phyloP scores from a whole-genome alignment of 2,113 vertebrate species.

The Marmota flaviventris region DNA sequence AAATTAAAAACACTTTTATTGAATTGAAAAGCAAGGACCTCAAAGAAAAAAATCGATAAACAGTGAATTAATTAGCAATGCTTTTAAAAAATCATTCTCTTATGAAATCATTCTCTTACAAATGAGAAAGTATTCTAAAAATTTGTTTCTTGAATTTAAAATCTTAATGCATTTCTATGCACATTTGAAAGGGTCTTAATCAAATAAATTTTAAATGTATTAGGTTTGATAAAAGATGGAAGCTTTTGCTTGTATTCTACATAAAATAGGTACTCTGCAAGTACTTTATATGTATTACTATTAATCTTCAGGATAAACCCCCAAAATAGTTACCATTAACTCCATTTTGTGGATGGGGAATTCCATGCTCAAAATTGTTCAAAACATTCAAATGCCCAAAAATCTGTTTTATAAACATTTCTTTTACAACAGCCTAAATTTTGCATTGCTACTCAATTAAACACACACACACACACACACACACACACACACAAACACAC shows the following conservation, averaged over 20 bases:
- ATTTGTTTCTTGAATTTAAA: constrained; percentile 33
- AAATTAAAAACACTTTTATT: constrained; percentile 48
- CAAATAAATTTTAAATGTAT: constrained; percentile 33
- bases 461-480: background rate
- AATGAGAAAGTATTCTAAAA: constrained; percentile 51
- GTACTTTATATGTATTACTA: background rate
- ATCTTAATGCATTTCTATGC: background rate
- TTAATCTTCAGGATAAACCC: background rate
- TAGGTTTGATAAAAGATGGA: background rate
- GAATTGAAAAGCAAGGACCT: constrained; percentile 40
- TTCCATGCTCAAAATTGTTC: background rate
- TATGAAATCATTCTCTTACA: background rate
- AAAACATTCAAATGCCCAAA: constrained; percentile 38
- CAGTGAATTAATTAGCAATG: constrained; percentile 39
- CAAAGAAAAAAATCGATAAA: constrained; percentile 56
- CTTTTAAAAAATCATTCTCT: background rate
- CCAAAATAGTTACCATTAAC: background rate
- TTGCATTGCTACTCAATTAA: background rate
- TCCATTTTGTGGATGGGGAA: background rate
- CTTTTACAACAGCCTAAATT: background rate
- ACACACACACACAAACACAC: too few relatives aligned
- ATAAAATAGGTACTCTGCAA: background rate
- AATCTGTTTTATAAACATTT: background rate
- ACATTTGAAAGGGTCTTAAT: background rate
- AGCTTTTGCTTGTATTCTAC: background rate